A percentile compares a stretch with the other conserved stretches of the same genome.
Evolutionary conservation across 2,888 invertebrate species (phyloP).

Genomic region (Taphrorychus bicolor): DNA sequence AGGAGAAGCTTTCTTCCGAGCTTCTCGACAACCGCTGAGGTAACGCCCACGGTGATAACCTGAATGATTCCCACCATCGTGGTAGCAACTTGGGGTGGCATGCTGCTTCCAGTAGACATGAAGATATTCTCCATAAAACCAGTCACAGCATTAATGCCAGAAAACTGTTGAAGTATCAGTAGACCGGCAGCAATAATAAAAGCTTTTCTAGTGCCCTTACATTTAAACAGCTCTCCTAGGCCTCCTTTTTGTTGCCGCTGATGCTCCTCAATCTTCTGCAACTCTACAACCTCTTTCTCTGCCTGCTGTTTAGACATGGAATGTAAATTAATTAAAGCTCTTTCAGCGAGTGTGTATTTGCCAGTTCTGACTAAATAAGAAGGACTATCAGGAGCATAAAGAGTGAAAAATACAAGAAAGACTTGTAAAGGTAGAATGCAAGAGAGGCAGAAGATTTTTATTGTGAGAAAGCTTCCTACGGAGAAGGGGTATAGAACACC

Average conservation of each 20-base stretch:
- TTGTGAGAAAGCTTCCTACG: constrained; percentile 45
- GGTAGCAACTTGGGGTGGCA: constrained; percentile 69
- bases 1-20: constrained; percentile 72
- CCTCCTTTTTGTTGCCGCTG: constrained; percentile 31
- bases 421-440: constrained; percentile 43
- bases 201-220: constrained; percentile 58
- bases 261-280: constrained; percentile 28
- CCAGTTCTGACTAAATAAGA: constrained; percentile 57
- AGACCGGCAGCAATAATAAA: constrained; percentile 74
- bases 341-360: constrained; percentile 66
- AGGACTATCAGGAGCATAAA: constrained; percentile 48
- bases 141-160: constrained; percentile 80
- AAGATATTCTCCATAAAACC: constrained; percentile 79
- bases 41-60: constrained; percentile 70
- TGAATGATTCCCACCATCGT: constrained; percentile 82
- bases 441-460: constrained; percentile 43
- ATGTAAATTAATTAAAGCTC: constrained; percentile 55
- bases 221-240: constrained; percentile 34
- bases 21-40: constrained; percentile 76
- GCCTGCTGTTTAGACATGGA: constrained; percentile 26
- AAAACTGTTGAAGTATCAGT: constrained; percentile 83
- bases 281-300: constrained; percentile 31
- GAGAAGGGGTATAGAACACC: constrained; percentile 46
- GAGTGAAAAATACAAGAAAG: constrained; percentile 43
- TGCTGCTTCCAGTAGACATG: constrained; percentile 68